A percentile compares a stretch with the other conserved stretches of the same genome.
These are phyloP conservation scores for Sterna hirundo DNA, from an alignment of 2,113 vertebrate genomes.

Conservation along the genomic window DNA sequence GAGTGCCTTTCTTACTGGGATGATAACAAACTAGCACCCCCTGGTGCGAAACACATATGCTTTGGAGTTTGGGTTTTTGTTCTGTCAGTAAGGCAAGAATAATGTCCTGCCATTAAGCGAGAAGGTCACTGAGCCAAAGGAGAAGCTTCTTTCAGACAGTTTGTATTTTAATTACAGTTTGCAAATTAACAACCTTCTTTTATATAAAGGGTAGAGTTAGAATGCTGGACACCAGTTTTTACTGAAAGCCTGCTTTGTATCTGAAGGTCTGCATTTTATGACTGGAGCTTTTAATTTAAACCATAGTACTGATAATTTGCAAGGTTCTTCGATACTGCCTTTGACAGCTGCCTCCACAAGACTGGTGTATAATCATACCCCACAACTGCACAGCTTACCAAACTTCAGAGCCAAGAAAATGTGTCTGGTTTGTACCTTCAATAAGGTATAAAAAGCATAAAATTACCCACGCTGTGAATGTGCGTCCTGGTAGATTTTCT, in stretches of 20 bases:
- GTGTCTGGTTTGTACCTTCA: not conserved
- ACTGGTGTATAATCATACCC: too few relatives aligned
- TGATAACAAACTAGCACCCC: not conserved
- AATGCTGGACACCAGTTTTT: not conserved
- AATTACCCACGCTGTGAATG: not conserved
- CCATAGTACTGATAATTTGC: not conserved
- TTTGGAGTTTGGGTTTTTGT: not conserved
- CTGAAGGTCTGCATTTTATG: not conserved
- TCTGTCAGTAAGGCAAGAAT: not conserved
- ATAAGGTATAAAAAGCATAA: not conserved
- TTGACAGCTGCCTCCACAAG: not conserved
- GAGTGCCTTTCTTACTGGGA: not conserved
- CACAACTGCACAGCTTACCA: not conserved
- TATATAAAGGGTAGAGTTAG: not conserved
- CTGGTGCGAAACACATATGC: not conserved
- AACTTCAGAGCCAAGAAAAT: not conserved
- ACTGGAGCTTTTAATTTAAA: not conserved
- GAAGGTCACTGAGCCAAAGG: not conserved
- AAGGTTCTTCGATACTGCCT: not conserved
- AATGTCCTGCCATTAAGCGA: not conserved
- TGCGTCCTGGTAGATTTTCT: not conserved
- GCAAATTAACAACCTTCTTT: not conserved
- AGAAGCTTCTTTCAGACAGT: not conserved
- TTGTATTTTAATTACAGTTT: not conserved
- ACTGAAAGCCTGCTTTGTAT: not conserved